These are phyloP conservation scores for Rhagophthalmus giganteus DNA, from an alignment of 2,888 invertebrate species.

Conservation along the genomic window DNA sequence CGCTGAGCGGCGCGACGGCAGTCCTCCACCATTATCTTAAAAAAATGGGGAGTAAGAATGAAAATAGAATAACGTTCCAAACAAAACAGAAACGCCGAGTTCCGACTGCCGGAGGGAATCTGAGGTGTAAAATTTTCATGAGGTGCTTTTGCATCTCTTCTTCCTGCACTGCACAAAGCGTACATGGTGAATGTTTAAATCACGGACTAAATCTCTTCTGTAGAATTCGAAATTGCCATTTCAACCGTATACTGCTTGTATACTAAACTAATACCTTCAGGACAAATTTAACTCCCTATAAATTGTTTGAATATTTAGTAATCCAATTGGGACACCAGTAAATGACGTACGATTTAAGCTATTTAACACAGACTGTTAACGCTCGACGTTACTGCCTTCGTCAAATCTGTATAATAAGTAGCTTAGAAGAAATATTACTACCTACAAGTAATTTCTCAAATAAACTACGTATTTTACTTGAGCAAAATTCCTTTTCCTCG, in stretches of 20 bases:
- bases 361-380: conserved; percentile 6
- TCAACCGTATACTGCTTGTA: conserved; percentile 13
- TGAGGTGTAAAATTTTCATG: conserved; percentile 10
- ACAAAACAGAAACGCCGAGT: no score
- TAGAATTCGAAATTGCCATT: conserved; percentile 14
- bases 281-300: conserved; percentile 13
- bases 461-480: no score
- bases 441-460: no score
- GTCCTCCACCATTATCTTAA: no score
- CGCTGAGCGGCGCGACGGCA: no score
- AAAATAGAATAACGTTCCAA: no score
- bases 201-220: conserved; percentile 13
- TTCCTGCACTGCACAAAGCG: conserved; percentile 3
- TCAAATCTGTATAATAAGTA: no score
- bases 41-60: no score
- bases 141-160: conserved; percentile 2
- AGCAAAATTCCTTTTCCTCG: no score
- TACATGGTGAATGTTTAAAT: conserved; percentile 12
- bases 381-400: no score
- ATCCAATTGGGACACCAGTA: conserved; percentile 7
- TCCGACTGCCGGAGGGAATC: no score
- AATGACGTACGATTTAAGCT: conserved; percentile 7
- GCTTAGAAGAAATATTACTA: no score
- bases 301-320: conserved; percentile 14
- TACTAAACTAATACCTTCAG: conserved; percentile 14